A percentile compares a stretch with the other conserved stretches of the same genome.
Conservation (phyloP, 2,797 vertebrate species). For the Okamejei kenojei region DNA sequence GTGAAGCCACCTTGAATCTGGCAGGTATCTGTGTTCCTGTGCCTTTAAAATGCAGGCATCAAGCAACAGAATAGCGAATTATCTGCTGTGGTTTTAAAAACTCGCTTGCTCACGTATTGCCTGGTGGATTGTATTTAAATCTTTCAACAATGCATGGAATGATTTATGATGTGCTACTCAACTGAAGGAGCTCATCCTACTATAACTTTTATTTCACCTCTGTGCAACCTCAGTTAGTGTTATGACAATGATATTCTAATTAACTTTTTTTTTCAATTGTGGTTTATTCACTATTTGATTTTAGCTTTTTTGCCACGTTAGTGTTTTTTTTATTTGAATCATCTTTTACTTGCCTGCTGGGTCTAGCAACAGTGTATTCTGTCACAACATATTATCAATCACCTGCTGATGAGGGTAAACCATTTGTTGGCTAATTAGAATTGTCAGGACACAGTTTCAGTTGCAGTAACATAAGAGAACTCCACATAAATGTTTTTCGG, state of each 20-base stretch:
- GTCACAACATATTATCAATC: neutral
- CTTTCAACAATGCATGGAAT: neutral
- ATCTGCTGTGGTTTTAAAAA: neutral
- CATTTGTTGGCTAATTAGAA: neutral
- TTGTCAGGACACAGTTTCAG: neutral
- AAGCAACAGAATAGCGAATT: neutral
- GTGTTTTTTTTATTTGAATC: neutral
- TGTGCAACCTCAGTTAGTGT: neutral
- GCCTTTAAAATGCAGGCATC: neutral
- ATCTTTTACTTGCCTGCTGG: neutral
- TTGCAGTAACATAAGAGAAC: neutral
- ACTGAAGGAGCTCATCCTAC: neutral
- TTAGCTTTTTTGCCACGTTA: neutral
- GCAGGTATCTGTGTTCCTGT: neutral
- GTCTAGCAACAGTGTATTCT: neutral
- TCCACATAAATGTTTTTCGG: neutral
- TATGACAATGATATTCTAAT: neutral
- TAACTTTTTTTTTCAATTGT: neutral
- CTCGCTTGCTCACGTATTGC: neutral
- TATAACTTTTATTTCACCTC: neutral
- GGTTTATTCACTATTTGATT: neutral
- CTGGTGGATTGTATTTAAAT: neutral
- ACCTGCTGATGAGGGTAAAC: neutral
- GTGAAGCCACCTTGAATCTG: neutral
- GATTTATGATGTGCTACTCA: neutral